Conservation (phyloP, 2,888 invertebrate species). For the Dasysyrphus albostriatus region DNA sequence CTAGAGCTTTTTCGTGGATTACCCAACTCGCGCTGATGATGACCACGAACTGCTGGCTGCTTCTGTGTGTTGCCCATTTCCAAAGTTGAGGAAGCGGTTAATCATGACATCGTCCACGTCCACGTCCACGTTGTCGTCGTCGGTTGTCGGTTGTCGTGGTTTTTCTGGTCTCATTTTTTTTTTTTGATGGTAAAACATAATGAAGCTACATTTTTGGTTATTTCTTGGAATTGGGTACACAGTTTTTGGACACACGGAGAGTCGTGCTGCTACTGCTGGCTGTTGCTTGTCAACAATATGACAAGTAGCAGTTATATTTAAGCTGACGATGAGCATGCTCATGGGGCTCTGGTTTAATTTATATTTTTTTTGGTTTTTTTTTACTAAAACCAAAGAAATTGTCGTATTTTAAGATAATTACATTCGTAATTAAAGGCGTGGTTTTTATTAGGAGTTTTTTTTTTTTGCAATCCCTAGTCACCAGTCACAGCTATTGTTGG, state of each 20-base stretch:
- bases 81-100: constrained; percentile 47
- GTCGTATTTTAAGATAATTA: constrained; percentile 70
- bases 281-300: constrained; percentile 21
- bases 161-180: constrained; percentile 56
- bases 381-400: constrained; percentile 57
- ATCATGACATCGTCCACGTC: constrained; percentile 60
- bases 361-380: constrained; percentile 4
- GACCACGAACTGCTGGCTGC: constrained; percentile 51
- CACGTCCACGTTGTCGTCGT: background rate
- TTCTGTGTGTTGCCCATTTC: constrained; percentile 29
- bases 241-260: constrained; percentile 10
- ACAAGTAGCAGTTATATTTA: constrained; percentile 30
- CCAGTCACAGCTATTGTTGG: background rate
- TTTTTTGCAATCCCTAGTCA: constrained; percentile 25
- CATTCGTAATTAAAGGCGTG: constrained; percentile 68
- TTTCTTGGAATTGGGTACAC: constrained; percentile 57
- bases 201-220: constrained; percentile 68
- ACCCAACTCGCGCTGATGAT: constrained; percentile 51
- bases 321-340: constrained; percentile 38
- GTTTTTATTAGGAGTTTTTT: constrained; percentile 57
- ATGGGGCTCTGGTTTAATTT: constrained; percentile 44
- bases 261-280: constrained; percentile 38
- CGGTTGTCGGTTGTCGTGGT: background rate
- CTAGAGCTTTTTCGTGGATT: constrained; percentile 41
- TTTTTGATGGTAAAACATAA: constrained; percentile 58